Conservation (phyloP, 2,113 vertebrate genomes). For the crab-eating macaque (Macaca fascicularis) region T2T-MFA8v1.1 NC_088395.1:76689001-76689500, state of each 20-base stretch:
- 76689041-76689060: slow-evolving; percentile 65
- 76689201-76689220: slow-evolving; percentile 53
- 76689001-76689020: slow-evolving; percentile 50
- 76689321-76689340: slow-evolving; percentile 35
- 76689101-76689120: slow-evolving; percentile 23
- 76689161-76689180: slow-evolving; percentile 57
- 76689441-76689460: background rate
- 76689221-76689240: background rate
- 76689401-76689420: background rate
- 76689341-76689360: background rate
- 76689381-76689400: slow-evolving; percentile 16
- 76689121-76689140: slow-evolving; percentile 49
- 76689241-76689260: background rate
- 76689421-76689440: background rate
- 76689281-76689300: slow-evolving; percentile 20
- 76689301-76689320: slow-evolving; percentile 29
- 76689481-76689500: slow-evolving; percentile 30
- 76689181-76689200: slow-evolving; percentile 51
- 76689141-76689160: slow-evolving; percentile 19
- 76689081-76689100: slow-evolving; percentile 46
- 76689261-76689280: slow-evolving; percentile 24
- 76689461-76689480: slow-evolving; percentile 23
- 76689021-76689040: slow-evolving; percentile 58
- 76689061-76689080: slow-evolving; percentile 43
- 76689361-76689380: background rate